Conservation (phyloP, 1,140 invertebrate species). For the Drosophila varians region DNA sequence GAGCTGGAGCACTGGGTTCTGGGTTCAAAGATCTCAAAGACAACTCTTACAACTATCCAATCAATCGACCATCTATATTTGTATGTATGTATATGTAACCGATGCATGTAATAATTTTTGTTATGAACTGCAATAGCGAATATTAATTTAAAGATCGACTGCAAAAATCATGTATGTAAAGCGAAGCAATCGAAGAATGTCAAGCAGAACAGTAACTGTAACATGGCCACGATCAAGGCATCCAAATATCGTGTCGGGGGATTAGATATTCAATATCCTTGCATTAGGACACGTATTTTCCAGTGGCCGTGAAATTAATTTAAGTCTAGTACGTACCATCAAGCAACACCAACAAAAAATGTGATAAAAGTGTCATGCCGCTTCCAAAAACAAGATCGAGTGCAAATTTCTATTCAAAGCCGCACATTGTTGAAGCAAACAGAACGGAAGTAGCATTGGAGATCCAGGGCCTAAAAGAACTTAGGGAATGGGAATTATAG, state of each 20-base stretch:
- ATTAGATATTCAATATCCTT: not conserved
- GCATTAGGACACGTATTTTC: not conserved
- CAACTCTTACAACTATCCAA: slow-evolving; percentile 55
- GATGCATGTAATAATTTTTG: slow-evolving; percentile 63
- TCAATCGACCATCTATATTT: slow-evolving; percentile 43
- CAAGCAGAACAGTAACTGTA: slow-evolving; percentile 47
- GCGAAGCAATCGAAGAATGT: slow-evolving; percentile 67
- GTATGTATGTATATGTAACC: slow-evolving; percentile 44
- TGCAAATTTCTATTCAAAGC: slow-evolving; percentile 34
- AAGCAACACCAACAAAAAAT: slow-evolving; percentile 58
- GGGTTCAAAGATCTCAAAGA: slow-evolving; percentile 57
- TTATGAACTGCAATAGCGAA: slow-evolving; percentile 70
- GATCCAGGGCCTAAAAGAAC: slow-evolving; percentile 2
- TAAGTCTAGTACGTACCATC: slow-evolving; percentile 78
- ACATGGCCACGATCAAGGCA: slow-evolving; percentile 9
- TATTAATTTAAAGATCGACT: slow-evolving; percentile 66
- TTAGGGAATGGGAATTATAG: not conserved
- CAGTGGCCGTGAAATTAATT: slow-evolving; percentile 61
- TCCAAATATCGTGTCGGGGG: not conserved
- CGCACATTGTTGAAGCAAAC: slow-evolving; percentile 30
- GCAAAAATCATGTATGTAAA: slow-evolving; percentile 63
- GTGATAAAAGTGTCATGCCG: slow-evolving; percentile 79
- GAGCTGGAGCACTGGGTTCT: slow-evolving; percentile 6
- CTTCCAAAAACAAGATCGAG: slow-evolving; percentile 58
- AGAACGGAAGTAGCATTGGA: slow-evolving; percentile 18